Evolutionary conservation across 1,140 invertebrate genomes (phyloP), one percentile per base, ranked within the genome.

Genomic region (Drosophila willistoni): DNA sequence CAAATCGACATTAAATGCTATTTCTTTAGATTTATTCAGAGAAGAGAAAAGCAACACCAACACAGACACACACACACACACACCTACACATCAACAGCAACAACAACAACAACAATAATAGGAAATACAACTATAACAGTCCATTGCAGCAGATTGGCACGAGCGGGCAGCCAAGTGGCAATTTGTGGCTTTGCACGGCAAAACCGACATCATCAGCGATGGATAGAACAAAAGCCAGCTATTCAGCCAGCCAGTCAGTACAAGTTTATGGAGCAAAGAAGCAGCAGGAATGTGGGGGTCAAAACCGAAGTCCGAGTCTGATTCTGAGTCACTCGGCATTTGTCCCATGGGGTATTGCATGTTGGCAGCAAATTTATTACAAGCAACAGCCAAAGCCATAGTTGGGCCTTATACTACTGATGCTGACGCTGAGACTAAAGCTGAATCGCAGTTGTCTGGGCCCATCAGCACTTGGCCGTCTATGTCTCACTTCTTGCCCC

Each of bases 1-100:
- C 84, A 90, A 90, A 90, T 90, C 81, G 87, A 87, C 89, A 90
- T 91, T 90, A 90, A 90, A 90, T 89, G 83, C 89, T 84, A 89
- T 90, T 90, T 89, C 84, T 84, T 87, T 83, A 83, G 83, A 87
- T 87, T 87, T 87, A 87, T 89, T 89, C 83, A 80, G 66, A 22
- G 29, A 44, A 39, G 36, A 39, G 44, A 51, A 22, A 51, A 51
- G 44, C 44, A 22, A 72, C 77, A 68, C 61, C 67, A 73, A 68
- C 77, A 74, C 29, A 29, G 5, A 29, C 29, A 29, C 29, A 29
- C 29, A 29, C 29, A 25, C 25, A 25, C 25, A 25, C 3, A 25
- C 25, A 79, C 69, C 77, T 29, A 29, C 29, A 29, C 29, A 29
- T 6, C n/a, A n/a, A n/a, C n/a, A n/a, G n/a, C 67, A 74, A 59